These are phyloP conservation scores for Callinectes sapidus DNA, from an alignment of 2,888 invertebrate species.

Conservation along the genomic window DNA sequence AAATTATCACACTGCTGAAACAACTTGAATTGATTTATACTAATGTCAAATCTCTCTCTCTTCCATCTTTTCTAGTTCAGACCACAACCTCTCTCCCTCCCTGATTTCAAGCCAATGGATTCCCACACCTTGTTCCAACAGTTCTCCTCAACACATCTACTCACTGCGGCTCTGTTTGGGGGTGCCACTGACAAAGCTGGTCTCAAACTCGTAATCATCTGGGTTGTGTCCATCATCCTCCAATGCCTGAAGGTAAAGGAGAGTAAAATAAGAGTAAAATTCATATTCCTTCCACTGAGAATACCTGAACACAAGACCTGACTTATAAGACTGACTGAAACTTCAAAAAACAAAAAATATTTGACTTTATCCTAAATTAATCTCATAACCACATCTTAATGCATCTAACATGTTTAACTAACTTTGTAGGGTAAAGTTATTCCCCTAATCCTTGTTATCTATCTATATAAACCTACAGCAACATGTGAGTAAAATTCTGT, in stretches of 20 bases:
- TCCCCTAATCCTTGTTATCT: too few species aligned
- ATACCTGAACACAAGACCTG: background rate
- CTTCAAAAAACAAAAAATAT: too few species aligned
- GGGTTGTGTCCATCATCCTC: constrained; percentile 54
- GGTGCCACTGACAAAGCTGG: background rate
- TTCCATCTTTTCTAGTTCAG: background rate
- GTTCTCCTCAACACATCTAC: background rate
- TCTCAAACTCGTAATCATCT: constrained; percentile 51
- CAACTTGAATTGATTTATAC: background rate
- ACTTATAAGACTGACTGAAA: too few species aligned
- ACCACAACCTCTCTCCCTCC: too few species aligned
- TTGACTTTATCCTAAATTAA: too few species aligned
- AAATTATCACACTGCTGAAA: background rate
- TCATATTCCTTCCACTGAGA: background rate
- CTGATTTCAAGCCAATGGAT: background rate
- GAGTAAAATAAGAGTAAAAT: background rate
- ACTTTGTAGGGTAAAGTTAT: too few species aligned
- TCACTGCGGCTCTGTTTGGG: constrained; percentile 49
- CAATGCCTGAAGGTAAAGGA: constrained; percentile 36
- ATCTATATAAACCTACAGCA: too few species aligned
- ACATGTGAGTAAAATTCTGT: too few species aligned
- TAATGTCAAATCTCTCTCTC: background rate
- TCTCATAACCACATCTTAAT: too few species aligned
- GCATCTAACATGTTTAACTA: too few species aligned
- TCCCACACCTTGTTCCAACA: too few species aligned